Percentiles rank a stretch among this genome's conserved stretches.
phyloP scores from a whole-genome alignment of 2,888 invertebrate genomes.

The Meteorus cinctellus region DNA sequence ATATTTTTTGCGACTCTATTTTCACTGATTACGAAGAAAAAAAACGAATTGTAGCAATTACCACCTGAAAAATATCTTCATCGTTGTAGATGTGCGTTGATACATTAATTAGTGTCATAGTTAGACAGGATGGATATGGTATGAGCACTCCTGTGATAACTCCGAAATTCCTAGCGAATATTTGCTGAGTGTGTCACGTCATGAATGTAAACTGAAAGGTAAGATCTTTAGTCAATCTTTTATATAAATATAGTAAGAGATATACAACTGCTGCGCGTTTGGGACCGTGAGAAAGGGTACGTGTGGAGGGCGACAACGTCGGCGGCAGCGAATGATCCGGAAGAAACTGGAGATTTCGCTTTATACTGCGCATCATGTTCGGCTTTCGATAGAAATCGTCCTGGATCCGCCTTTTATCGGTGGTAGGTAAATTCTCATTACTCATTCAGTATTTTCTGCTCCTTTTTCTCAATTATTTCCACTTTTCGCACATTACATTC shows the following conservation, averaged over 20 bases:
- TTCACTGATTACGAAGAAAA: no score
- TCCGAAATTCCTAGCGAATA: no score
- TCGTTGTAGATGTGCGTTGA: no score
- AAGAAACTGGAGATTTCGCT: slow-evolving; percentile 31
- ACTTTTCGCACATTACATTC: slow-evolving; percentile 21
- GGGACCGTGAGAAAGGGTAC: slow-evolving; percentile 54
- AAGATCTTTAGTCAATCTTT: no score
- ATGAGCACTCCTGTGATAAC: no score
- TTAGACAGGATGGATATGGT: no score
- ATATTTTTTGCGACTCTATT: no score
- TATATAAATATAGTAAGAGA: slow-evolving; percentile 11
- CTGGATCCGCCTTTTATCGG: slow-evolving; percentile 51
- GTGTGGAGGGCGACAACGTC: slow-evolving; percentile 38
- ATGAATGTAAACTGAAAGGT: no score
- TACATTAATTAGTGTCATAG: no score
- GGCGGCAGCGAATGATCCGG: slow-evolving; percentile 34
- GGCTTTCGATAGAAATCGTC: slow-evolving; percentile 58
- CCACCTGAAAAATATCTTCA: no score
- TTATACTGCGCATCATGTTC: slow-evolving; percentile 33
- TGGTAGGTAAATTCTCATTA: slow-evolving; percentile 27
- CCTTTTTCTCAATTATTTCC: slow-evolving; percentile 10
- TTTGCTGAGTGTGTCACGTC: no score
- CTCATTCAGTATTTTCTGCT: slow-evolving; percentile 39
- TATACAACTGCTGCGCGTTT: not conserved
- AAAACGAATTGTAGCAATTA: no score